These are phyloP conservation scores for Chiroxiphia lanceolata DNA, from an alignment of 2,797 vertebrate genomes.

Conservation along the genomic window DNA sequence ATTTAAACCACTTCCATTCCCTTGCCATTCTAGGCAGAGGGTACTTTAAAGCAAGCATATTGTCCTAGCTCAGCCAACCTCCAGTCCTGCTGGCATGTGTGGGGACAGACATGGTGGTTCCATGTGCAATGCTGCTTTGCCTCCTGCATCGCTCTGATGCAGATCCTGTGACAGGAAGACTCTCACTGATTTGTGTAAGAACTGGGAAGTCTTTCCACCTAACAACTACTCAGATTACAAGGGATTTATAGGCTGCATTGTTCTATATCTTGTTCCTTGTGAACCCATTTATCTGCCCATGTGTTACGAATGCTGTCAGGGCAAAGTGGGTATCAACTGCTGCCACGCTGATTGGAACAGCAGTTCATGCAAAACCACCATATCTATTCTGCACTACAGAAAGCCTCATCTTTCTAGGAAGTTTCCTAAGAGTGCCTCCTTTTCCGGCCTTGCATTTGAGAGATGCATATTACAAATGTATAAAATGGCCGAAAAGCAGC, in stretches of 20 bases:
- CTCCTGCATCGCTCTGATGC: rapidly evolving
- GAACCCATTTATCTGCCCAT: neutral
- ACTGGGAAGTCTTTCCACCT: neutral
- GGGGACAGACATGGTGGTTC: neutral
- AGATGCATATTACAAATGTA: neutral
- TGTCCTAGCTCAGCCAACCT: neutral
- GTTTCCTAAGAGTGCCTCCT: neutral
- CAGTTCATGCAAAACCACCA: neutral
- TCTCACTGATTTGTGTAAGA: neutral
- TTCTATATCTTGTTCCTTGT: neutral
- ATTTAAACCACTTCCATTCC: neutral
- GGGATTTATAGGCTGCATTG: neutral
- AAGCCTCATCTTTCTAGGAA: neutral
- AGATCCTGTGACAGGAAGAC: neutral
- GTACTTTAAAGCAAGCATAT: neutral
- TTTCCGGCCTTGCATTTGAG: neutral
- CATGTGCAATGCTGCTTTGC: neutral
- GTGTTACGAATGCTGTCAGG: neutral
- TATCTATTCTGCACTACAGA: neutral
- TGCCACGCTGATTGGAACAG: neutral
- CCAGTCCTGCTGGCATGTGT: neutral
- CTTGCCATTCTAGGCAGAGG: neutral
- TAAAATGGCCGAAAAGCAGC: neutral
- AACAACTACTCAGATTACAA: neutral
- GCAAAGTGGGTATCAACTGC: neutral